Conservation (phyloP, 2,888 invertebrate genomes). For the Nephrotoma flavescens region DNA sequence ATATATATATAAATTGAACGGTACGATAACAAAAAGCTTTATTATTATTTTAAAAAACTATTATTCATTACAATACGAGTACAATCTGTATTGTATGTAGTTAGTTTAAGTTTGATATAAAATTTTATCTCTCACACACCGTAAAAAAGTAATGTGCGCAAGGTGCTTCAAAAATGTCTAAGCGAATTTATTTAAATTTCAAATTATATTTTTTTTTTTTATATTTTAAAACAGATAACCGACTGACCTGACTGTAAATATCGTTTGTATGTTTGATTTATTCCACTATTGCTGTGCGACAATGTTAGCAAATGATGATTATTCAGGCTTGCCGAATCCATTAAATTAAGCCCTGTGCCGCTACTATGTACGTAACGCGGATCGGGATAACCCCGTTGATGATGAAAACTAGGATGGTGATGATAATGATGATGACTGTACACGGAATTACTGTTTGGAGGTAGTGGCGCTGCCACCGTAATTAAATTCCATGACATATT, state of each 20-base stretch:
- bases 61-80: not conserved
- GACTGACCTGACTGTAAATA: constrained; percentile 1
- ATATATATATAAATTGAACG: not conserved
- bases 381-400: not conserved
- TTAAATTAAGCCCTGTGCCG: not conserved
- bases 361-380: not conserved
- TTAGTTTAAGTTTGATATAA: not conserved
- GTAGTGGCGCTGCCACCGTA: not conserved
- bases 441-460: not conserved
- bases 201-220: not conserved
- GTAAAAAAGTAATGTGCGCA: not conserved
- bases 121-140: not conserved
- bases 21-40: not conserved
- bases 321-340: not conserved
- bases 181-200: not conserved
- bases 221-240: not conserved
- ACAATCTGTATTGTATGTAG: not conserved
- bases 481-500: not conserved
- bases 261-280: not conserved
- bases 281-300: not conserved
- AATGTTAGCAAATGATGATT: not conserved
- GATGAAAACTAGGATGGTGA: not conserved
- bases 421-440: not conserved
- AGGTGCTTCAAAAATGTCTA: not conserved
- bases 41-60: not conserved